Evolutionary conservation across 1,140 invertebrate genomes (phyloP).

Genomic region (Fopius arisanus): DNA sequence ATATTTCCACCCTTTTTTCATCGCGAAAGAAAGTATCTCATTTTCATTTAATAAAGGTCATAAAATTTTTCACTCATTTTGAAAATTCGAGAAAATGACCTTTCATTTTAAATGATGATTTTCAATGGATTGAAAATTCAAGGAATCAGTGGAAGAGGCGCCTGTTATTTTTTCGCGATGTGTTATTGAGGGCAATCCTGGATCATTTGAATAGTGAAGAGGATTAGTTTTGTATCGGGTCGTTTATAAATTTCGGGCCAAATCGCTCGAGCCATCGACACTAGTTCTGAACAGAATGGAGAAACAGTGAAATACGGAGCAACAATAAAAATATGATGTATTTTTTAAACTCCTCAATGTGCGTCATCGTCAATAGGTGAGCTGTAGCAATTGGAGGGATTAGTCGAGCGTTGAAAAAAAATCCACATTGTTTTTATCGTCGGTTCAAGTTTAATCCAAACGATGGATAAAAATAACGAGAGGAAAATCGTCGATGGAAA

Average conservation of each 20-base stretch:
- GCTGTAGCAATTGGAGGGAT: not conserved
- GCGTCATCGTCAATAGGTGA: slow-evolving; percentile 14
- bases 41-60: too few relatives aligned
- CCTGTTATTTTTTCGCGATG: slow-evolving; percentile 34
- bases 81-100: too few relatives aligned
- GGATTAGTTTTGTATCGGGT: slow-evolving; percentile 43
- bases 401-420: not conserved
- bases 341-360: slow-evolving; percentile 2
- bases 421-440: not conserved
- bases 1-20: too few relatives aligned
- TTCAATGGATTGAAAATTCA: too few relatives aligned
- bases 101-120: too few relatives aligned
- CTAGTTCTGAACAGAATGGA: not conserved
- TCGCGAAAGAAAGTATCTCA: too few relatives aligned
- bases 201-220: slow-evolving; percentile 35
- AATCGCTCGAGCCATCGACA: slow-evolving; percentile 35
- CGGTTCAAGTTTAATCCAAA: not conserved
- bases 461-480: not conserved
- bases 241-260: slow-evolving; percentile 48
- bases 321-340: not conserved
- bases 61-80: too few relatives aligned
- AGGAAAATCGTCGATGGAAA: not conserved
- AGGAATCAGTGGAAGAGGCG: too few relatives aligned
- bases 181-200: slow-evolving; percentile 42
- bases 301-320: not conserved